Evolutionary conservation across 2,888 invertebrate species (phyloP), one percentile per base, ranked within the genome.

Genomic region (Lamellibrachia satsuma): DNA sequence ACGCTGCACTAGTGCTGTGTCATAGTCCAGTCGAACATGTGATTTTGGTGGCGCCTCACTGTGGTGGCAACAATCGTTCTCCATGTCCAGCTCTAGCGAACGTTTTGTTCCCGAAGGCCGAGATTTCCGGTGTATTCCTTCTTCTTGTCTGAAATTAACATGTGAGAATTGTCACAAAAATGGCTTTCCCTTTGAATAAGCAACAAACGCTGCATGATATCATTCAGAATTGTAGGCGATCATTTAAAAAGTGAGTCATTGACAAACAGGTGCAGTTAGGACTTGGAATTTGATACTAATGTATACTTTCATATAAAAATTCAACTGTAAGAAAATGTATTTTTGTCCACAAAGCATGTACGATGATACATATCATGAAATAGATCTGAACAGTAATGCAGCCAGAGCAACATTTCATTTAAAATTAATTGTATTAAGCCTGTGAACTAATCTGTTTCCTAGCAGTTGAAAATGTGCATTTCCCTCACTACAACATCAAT

Each of bases 41-140:
- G 52, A 91, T 7, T 90, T 91, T 9, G 51, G 60, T 9, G 91
- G 57, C 52, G 90, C 91, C 51, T 91, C 91, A n/a, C n/a, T 11
- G 75, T 75, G 75, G 22, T 6, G 22, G 15, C 27, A 39, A 6
- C 91, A 75, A 51, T 93, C 92, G 90, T 93, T 93, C 92, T 93
- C 93, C 51, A 93, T 93, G 92, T 93, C 93, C 11, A 90, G 91
- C 27, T 93, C 93, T 7, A 94, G 93, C 0, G 94, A 94, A 27
- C 94, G 91, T 52, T 94, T 94, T 0, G 93, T 93, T 22, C 91
- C 60, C 2, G 93, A 90, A 11, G 60, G 39, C 52, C 91, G 39
- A 52, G 91, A 92, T 51, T 91, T 15, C 52, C 92, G 52, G 93
- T 91, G 75, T 15, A 4, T 15, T 6, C 22, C n/a, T 75, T 11